A percentile compares a stretch with the other conserved stretches of the same genome.
Evolutionary conservation across 2,797 vertebrate species (phyloP).

Genomic region (Neolamprologus multifasciatus): DNA sequence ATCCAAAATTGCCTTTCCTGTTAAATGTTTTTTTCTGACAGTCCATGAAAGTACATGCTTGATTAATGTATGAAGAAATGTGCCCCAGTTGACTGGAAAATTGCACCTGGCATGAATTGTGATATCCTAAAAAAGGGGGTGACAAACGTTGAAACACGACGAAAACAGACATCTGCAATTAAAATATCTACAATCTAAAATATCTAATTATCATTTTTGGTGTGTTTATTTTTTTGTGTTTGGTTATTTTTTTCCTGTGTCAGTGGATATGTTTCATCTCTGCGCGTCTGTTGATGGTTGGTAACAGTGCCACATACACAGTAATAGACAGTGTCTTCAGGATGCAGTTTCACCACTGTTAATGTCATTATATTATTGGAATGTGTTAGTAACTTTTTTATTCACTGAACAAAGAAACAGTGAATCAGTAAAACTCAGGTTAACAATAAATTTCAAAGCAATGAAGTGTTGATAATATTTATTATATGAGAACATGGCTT

Average conservation of each 20-base stretch:
- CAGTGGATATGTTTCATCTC: background rate
- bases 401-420: background rate
- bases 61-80: background rate
- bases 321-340: background rate
- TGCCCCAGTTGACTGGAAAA: rapidly evolving
- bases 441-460: background rate
- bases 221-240: background rate
- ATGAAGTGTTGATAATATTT: background rate
- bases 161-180: background rate
- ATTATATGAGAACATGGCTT: background rate
- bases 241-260: background rate
- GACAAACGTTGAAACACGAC: background rate
- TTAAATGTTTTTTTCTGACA: background rate
- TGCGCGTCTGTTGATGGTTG: background rate
- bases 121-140: background rate
- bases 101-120: background rate
- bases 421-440: background rate
- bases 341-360: background rate
- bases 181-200: background rate
- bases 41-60: background rate
- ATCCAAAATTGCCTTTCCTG: background rate
- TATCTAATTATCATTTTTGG: background rate
- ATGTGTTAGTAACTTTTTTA: background rate
- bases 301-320: background rate
- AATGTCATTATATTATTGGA: background rate